phyloP scores from a whole-genome alignment of 2,113 vertebrate genomes.

The Nerophis ophidion region DNA sequence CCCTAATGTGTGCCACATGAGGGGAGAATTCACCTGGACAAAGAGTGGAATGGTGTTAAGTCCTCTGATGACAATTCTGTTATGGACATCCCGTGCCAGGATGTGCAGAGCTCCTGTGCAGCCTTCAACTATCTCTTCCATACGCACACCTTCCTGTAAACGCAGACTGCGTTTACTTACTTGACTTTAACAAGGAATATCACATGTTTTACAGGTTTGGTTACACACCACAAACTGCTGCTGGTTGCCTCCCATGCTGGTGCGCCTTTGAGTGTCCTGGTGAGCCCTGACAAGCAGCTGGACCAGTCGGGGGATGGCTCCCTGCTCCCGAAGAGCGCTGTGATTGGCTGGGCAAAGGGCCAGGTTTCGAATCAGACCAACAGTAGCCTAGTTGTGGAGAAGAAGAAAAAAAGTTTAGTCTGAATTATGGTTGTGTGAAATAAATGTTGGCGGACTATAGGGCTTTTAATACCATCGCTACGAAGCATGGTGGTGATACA shows the following conservation, averaged over 20 bases:
- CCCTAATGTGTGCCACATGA: neutral
- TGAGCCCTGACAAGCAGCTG: slow-evolving; percentile 94
- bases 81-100: slow-evolving; percentile 94
- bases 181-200: neutral
- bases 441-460: too few relatives aligned
- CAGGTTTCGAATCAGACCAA: slow-evolving; percentile 94
- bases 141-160: slow-evolving; percentile 89
- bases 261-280: slow-evolving; percentile 95
- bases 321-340: slow-evolving; percentile 91
- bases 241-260: slow-evolving; percentile 95
- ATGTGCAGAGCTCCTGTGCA: slow-evolving; percentile 98
- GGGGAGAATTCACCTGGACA: slow-evolving; percentile 80
- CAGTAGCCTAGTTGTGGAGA: slow-evolving; percentile 78
- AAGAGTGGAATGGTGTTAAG: slow-evolving; percentile 98
- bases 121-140: slow-evolving; percentile 98
- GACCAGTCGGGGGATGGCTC: slow-evolving; percentile 92
- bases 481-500: too few relatives aligned
- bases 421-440: neutral
- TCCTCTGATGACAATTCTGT: slow-evolving; percentile 94
- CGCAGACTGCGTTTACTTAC: neutral
- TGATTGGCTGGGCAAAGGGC: slow-evolving; percentile 97
- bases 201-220: neutral
- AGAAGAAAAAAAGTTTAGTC: neutral
- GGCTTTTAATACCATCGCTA: too few relatives aligned
- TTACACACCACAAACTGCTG: slow-evolving; percentile 93